Percentiles rank a stretch among this genome's conserved stretches.
phyloP scores from a whole-genome alignment of 2,797 vertebrate genomes.

The Sardinella longiceps region DNA sequence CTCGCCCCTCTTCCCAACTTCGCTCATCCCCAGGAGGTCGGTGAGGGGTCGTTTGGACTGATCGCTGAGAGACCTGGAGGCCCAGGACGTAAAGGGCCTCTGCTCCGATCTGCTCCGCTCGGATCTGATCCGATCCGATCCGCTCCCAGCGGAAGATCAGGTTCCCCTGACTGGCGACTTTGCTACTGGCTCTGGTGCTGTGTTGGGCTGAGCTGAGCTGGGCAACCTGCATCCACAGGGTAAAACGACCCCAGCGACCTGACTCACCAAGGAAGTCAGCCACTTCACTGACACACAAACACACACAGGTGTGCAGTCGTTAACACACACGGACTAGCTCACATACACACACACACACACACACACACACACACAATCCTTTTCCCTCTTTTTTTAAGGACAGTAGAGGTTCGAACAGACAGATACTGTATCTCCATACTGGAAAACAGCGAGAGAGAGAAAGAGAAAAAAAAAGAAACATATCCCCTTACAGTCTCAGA shows the following conservation, averaged over 20 bases:
- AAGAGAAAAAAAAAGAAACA: background rate
- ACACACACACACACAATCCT: background rate
- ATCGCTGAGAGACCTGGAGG: constrained; percentile 64
- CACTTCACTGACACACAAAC: constrained; percentile 67
- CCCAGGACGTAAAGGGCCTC: constrained; percentile 64
- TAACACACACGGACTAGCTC: constrained; percentile 61
- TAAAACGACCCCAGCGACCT: constrained; percentile 71
- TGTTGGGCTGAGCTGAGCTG: constrained; percentile 49
- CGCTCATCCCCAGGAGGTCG: constrained; percentile 65
- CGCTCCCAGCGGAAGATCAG: constrained; percentile 71
- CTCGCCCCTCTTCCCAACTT: constrained; percentile 61
- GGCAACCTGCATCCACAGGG: constrained; percentile 65
- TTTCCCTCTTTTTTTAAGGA: background rate
- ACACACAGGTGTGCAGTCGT: background rate
- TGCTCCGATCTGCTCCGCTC: constrained; percentile 54
- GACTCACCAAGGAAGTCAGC: constrained; percentile 63
- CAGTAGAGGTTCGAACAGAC: background rate
- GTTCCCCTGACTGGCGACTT: constrained; percentile 78
- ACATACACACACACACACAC: background rate
- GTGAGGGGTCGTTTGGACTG: constrained; percentile 65
- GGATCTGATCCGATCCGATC: constrained; percentile 46
- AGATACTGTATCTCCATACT: background rate
- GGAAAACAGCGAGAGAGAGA: too few relatives aligned
- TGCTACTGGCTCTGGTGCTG: constrained; percentile 61
- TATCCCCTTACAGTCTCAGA: constrained; percentile 8